Conservation (phyloP, 2,888 invertebrate species). For the Trachelus troglodyta region DNA sequence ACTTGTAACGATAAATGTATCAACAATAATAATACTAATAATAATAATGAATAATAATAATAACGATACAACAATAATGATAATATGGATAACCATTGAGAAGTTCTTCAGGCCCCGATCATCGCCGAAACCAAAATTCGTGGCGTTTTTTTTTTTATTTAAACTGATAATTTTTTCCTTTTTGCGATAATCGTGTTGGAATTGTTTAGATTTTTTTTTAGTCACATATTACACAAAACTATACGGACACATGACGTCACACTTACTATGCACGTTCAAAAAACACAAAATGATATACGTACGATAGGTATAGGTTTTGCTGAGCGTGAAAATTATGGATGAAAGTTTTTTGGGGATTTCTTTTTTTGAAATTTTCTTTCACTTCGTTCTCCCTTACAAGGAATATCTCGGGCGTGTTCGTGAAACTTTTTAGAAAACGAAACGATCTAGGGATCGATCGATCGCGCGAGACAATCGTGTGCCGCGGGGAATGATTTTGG, state of each 20-base stretch:
- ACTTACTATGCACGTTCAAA: not conserved
- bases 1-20: conserved; percentile 32
- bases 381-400: not conserved
- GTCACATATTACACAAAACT: not conserved
- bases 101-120: not conserved
- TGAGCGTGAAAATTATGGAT: not conserved
- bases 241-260: not conserved
- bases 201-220: not conserved
- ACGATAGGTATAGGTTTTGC: not conserved
- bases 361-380: not conserved
- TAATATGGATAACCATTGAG: conserved; percentile 2
- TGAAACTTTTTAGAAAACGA: not conserved
- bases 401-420: not conserved
- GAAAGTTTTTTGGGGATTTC: not conserved
- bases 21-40: conserved; percentile 31
- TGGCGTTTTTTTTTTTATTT: not conserved
- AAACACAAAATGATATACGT: not conserved
- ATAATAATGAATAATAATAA: conserved; percentile 21
- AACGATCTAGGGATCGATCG: not conserved
- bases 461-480: conserved; percentile 21
- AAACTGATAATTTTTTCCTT: not conserved
- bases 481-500: conserved; percentile 33
- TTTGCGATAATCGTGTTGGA: not conserved
- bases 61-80: conserved; percentile 4
- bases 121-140: not conserved